Conservation (phyloP, 2,113 vertebrate species). For the Hirundichthys speculiger region DNA sequence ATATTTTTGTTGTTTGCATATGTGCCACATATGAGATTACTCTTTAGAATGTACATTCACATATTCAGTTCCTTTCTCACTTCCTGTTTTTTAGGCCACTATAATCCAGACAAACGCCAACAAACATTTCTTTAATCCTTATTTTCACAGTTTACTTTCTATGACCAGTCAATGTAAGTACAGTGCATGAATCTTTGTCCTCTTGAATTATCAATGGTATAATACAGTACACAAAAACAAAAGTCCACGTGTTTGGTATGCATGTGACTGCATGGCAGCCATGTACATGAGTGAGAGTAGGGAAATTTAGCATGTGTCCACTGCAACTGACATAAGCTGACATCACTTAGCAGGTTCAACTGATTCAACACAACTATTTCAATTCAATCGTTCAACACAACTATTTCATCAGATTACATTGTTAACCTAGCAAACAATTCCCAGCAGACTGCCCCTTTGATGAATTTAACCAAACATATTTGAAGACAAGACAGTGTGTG, state of each 20-base stretch:
- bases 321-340: background rate
- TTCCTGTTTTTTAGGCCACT: constrained; percentile 31
- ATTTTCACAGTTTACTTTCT: background rate
- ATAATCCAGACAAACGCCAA: background rate
- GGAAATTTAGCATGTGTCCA: constrained; percentile 2
- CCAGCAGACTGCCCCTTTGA: too few species aligned
- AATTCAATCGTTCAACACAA: too few species aligned
- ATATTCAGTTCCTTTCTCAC: constrained; percentile 41
- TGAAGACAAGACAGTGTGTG: too few species aligned
- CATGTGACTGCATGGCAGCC: too few species aligned
- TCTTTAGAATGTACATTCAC: constrained; percentile 1
- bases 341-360: constrained; percentile 15
- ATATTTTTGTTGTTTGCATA: too few species aligned
- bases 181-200: background rate
- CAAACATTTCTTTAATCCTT: constrained; percentile 1
- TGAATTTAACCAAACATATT: too few species aligned
- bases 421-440: too few species aligned
- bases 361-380: too few species aligned
- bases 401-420: too few species aligned
- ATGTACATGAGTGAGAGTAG: background rate
- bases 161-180: too few species aligned
- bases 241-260: background rate
- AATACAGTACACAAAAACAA: background rate
- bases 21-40: background rate
- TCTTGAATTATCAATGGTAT: background rate